These are phyloP conservation scores for Colletes latitarsis DNA, from an alignment of 1,140 invertebrate species.

Conservation along the genomic window DNA sequence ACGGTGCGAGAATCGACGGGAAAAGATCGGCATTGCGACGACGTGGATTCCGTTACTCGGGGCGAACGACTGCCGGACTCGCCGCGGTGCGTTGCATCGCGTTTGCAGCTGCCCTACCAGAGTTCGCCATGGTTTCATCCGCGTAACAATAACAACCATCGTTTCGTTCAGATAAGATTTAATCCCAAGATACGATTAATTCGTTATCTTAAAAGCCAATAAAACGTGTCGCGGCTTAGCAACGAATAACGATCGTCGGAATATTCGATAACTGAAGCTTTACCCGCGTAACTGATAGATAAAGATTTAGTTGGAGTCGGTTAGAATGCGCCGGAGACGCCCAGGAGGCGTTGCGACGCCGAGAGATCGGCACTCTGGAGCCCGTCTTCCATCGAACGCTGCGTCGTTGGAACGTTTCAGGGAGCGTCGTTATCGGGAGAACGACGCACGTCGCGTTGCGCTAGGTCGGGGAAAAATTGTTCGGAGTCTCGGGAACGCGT, in stretches of 20 bases:
- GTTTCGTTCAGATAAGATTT: too few species aligned
- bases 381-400: background rate
- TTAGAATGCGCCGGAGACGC: background rate
- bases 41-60: slow-evolving; percentile 64
- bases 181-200: too few species aligned
- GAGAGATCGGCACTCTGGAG: background rate
- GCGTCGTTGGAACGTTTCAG: slow-evolving; percentile 22
- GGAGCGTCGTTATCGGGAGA: background rate
- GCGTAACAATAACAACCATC: too few species aligned
- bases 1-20: slow-evolving; percentile 56
- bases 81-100: slow-evolving; percentile 41
- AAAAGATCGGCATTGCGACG: slow-evolving; percentile 54
- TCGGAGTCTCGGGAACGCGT: background rate
- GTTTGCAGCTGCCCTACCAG: slow-evolving; percentile 27
- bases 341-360: background rate
- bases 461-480: slow-evolving; percentile 33
- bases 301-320: too few species aligned
- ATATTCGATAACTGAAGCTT: too few species aligned
- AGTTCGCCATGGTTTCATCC: too few species aligned
- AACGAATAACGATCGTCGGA: too few species aligned
- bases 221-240: too few species aligned
- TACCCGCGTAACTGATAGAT: too few species aligned
- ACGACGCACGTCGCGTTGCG: slow-evolving; percentile 5
- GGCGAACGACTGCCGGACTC: slow-evolving; percentile 50
- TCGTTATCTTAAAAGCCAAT: too few species aligned